Conservation (phyloP, 1,140 invertebrate species). For the Carposina sasakii region DNA sequence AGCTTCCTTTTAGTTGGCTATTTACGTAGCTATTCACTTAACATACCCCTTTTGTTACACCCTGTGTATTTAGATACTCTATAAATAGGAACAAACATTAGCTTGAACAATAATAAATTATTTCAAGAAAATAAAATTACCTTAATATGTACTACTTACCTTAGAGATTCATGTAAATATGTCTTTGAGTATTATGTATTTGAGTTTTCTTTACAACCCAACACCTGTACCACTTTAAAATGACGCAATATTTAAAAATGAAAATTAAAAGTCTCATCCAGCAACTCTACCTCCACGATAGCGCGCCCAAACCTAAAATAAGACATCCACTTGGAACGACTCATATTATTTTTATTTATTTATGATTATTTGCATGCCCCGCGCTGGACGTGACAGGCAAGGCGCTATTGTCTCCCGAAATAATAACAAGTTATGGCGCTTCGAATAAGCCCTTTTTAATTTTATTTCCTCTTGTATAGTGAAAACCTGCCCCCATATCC, state of each 20-base stretch:
- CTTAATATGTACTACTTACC: too few relatives aligned
- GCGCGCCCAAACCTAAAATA: slow-evolving; percentile 56
- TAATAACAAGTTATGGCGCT: slow-evolving; percentile 69
- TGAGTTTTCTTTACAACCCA: too few relatives aligned
- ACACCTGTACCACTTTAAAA: too few relatives aligned
- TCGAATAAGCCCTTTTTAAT: slow-evolving; percentile 31
- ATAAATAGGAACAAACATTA: too few relatives aligned
- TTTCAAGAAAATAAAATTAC: too few relatives aligned
- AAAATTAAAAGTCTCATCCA: slow-evolving; percentile 26
- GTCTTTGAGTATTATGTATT: too few relatives aligned
- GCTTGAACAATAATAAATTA: too few relatives aligned
- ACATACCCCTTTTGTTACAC: too few relatives aligned
- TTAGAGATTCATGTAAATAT: too few relatives aligned
- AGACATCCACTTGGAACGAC: slow-evolving; percentile 44
- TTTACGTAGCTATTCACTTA: too few relatives aligned
- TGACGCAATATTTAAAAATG: background rate
- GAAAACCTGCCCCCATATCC: slow-evolving; percentile 36
- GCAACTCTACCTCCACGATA: slow-evolving; percentile 20
- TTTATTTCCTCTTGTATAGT: slow-evolving; percentile 44
- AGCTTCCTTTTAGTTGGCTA: too few relatives aligned
- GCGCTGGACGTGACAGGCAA: slow-evolving; percentile 63
- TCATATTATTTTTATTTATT: slow-evolving; percentile 70
- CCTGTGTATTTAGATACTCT: too few relatives aligned
- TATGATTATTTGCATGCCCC: slow-evolving; percentile 71
- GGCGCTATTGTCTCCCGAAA: slow-evolving; percentile 69